Conservation (phyloP, 2,113 vertebrate species). For the Meriones unguiculatus region DNA sequence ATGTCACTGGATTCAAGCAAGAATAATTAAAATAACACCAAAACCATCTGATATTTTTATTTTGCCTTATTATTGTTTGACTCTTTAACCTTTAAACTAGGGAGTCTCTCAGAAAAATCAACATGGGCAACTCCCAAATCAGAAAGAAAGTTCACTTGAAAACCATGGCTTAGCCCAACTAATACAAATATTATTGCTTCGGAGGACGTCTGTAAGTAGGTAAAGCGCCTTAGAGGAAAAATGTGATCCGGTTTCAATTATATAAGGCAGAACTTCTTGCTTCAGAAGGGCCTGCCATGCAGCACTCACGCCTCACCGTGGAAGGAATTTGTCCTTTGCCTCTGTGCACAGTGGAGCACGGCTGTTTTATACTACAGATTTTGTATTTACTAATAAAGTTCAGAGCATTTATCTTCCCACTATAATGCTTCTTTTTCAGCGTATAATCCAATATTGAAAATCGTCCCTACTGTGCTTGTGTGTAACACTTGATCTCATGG, state of each 20-base stretch:
- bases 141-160: conserved; percentile 77
- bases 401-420: neutral
- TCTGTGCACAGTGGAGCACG: neutral
- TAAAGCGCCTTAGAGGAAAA: conserved; percentile 58
- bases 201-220: conserved; percentile 78
- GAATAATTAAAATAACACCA: conserved; percentile 72
- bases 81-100: conserved; percentile 71
- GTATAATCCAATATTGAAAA: conserved; percentile 52
- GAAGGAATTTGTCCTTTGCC: conserved; percentile 67
- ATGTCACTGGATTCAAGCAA: conserved; percentile 67
- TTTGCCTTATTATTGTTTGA: conserved; percentile 74
- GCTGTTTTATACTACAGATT: conserved; percentile 30
- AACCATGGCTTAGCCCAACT: conserved; percentile 65
- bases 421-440: conserved; percentile 40
- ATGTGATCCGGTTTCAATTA: conserved; percentile 72
- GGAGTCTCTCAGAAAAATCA: conserved; percentile 80
- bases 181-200: conserved; percentile 79
- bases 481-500: conserved; percentile 55
- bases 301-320: conserved; percentile 66
- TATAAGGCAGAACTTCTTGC: conserved; percentile 67
- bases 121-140: conserved; percentile 73
- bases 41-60: conserved; percentile 66
- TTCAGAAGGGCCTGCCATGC: conserved; percentile 62
- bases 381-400: conserved; percentile 58
- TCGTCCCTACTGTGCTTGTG: conserved; percentile 4